phyloP scores from a whole-genome alignment of 2,113 vertebrate genomes.

The Catharus fuscescens region DNA sequence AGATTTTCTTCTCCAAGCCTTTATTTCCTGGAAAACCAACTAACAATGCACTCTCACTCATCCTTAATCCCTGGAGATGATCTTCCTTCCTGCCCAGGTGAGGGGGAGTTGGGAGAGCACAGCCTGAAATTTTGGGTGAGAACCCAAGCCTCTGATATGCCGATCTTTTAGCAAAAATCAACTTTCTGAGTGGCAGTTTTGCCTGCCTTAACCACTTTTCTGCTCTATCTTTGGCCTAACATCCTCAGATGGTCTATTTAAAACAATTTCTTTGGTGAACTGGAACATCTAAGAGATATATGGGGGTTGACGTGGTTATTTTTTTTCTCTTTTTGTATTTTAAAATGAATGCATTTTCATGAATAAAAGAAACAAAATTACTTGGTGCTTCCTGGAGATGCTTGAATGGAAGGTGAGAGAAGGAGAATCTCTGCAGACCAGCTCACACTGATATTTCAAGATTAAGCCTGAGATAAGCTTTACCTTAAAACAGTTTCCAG shows the following conservation, averaged over 20 bases:
- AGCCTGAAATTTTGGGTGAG: neutral
- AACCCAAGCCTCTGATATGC: neutral
- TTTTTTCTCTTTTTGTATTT: neutral
- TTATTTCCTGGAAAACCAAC: constrained; percentile 12
- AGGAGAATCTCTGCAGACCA: neutral
- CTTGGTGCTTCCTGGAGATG: accelerated
- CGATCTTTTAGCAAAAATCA: neutral
- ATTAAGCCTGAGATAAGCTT: neutral
- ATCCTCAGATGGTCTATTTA: neutral
- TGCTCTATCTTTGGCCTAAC: neutral
- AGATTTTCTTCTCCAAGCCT: neutral
- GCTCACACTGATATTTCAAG: neutral
- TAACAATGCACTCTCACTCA: neutral
- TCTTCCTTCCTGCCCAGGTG: constrained; percentile 25
- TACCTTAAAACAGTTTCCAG: neutral
- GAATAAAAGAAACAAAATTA: neutral
- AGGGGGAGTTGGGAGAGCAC: neutral
- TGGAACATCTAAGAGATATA: neutral
- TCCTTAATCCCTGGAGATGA: neutral
- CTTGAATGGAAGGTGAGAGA: neutral
- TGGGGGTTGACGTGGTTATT: neutral
- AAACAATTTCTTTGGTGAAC: neutral
- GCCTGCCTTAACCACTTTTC: neutral
- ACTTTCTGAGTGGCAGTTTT: neutral
- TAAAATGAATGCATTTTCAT: neutral